A percentile compares a stretch with the other conserved stretches of the same genome.
phyloP scores from a whole-genome alignment of 2,888 invertebrate species.

The Bimastos eiseni region DNA sequence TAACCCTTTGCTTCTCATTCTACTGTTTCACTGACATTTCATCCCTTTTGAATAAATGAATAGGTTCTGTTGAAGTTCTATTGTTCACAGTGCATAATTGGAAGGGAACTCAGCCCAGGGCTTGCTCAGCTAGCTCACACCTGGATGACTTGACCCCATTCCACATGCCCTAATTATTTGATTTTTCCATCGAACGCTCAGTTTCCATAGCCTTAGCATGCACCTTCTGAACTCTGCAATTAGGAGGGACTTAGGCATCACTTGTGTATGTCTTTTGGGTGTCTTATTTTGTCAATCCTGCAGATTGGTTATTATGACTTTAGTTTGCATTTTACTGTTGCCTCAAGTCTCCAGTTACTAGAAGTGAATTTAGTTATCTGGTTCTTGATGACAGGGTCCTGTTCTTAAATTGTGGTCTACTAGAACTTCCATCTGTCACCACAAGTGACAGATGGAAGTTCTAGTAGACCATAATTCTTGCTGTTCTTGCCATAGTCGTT shows the following conservation, averaged over 20 bases:
- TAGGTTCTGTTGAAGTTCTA: not conserved
- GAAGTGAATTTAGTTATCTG: not conserved
- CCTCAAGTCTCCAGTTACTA: not conserved
- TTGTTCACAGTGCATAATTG: slow-evolving; percentile 13
- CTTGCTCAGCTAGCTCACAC: not conserved
- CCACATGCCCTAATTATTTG: not conserved
- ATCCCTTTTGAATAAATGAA: slow-evolving; percentile 3
- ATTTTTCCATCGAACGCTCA: not conserved
- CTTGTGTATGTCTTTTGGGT: not conserved
- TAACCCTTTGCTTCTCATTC: not conserved
- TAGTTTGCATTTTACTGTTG: not conserved
- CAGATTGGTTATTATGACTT: not conserved
- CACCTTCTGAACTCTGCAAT: not conserved
- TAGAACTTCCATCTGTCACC: too few species aligned
- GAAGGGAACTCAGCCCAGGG: not conserved
- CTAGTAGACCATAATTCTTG: too few species aligned
- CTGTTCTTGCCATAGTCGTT: too few species aligned
- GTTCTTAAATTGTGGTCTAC: too few species aligned
- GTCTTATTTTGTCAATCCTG: not conserved
- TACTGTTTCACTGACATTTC: not conserved
- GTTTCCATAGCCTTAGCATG: not conserved
- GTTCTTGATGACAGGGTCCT: not conserved
- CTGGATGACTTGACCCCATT: not conserved
- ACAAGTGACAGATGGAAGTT: too few species aligned
- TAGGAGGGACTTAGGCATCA: not conserved